phyloP scores from a whole-genome alignment of 2,888 invertebrate species.

The Zygogramma bicolorata region DNA sequence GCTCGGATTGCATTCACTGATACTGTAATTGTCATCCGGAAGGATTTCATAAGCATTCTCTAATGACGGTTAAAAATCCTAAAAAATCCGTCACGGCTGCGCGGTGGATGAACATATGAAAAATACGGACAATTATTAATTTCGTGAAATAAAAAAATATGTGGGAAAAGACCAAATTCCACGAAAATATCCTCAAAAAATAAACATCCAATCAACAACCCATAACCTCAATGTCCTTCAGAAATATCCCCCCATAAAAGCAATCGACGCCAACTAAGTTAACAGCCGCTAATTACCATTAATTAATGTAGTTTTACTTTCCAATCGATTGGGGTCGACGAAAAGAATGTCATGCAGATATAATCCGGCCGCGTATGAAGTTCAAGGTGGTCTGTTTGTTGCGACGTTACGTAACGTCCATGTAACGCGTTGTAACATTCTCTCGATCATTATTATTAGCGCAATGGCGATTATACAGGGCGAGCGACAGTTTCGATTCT shows the following conservation, averaged over 20 bases:
- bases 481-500: too few relatives aligned
- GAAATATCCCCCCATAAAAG: background rate
- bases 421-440: background rate
- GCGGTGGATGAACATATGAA: too few relatives aligned
- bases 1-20: too few relatives aligned
- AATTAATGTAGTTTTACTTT: conserved; percentile 2
- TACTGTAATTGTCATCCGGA: too few relatives aligned
- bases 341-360: background rate
- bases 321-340: background rate
- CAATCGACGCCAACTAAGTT: background rate
- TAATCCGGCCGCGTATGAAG: background rate
- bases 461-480: background rate
- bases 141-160: too few relatives aligned
- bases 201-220: background rate
- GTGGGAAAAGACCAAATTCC: too few relatives aligned
- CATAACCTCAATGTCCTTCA: background rate
- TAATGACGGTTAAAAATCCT: too few relatives aligned
- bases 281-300: background rate
- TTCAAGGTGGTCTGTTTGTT: conserved; percentile 2
- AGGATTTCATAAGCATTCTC: too few relatives aligned
- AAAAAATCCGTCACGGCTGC: too few relatives aligned
- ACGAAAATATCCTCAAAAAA: background rate
- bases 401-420: background rate
- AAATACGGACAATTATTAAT: too few relatives aligned
- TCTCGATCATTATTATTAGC: background rate